Percentiles rank a stretch among this genome's conserved stretches.
phyloP scores from a whole-genome alignment of 2,113 vertebrate species.

The Panthera leo region DNA sequence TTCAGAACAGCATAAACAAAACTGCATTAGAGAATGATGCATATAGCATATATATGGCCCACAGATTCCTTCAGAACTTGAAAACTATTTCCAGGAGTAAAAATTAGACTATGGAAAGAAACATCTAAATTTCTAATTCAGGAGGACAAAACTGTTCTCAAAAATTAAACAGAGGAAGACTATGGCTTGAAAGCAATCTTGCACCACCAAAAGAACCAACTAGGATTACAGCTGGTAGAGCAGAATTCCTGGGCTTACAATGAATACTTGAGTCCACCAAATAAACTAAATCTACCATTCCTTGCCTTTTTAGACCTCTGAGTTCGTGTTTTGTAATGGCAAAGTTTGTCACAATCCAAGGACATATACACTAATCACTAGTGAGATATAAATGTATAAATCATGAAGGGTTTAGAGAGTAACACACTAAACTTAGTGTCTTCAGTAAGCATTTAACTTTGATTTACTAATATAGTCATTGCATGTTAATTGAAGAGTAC shows the following conservation, averaged over 20 bases:
- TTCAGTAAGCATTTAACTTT: slow-evolving; percentile 80
- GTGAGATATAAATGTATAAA: slow-evolving; percentile 70
- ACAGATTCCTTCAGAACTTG: not conserved
- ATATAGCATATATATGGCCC: not conserved
- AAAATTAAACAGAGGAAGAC: not conserved
- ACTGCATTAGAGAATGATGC: not conserved
- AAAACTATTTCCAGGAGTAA: not conserved
- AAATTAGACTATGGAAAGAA: not conserved
- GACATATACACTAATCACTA: not conserved
- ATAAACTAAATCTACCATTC: not conserved
- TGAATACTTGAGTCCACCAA: not conserved
- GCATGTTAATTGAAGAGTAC: slow-evolving; percentile 77
- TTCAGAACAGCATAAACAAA: not conserved
- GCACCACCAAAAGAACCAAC: not conserved
- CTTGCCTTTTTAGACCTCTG: not conserved
- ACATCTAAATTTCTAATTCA: not conserved
- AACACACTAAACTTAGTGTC: slow-evolving; percentile 70
- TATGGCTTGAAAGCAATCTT: not conserved
- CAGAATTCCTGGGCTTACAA: not conserved
- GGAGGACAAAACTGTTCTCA: not conserved
- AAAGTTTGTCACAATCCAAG: not conserved
- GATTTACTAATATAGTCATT: slow-evolving; percentile 80
- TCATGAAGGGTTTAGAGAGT: slow-evolving; percentile 71
- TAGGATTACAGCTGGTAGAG: not conserved
- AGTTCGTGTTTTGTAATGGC: not conserved